These are phyloP conservation scores for Achatina immaculata DNA, from an alignment of 1,140 invertebrate genomes.

Conservation along the genomic window DNA sequence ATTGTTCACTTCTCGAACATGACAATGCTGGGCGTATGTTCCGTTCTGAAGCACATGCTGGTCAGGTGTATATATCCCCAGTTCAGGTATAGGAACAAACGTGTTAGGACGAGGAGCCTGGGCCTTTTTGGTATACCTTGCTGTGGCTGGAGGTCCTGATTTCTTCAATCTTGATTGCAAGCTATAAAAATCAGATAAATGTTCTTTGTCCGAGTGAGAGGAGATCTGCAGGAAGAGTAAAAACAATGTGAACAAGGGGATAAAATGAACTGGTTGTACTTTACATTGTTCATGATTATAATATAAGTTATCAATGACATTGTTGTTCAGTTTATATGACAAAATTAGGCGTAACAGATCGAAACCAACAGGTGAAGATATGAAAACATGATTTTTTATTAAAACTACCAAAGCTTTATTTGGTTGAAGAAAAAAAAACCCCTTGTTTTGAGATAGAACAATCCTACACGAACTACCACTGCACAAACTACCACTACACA, in stretches of 20 bases:
- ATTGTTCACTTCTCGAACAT: conserved; percentile 19
- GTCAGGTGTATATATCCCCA: conserved; percentile 31
- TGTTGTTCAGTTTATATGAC: too few species aligned
- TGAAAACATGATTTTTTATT: too few species aligned
- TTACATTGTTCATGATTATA: too few species aligned
- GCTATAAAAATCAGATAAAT: neutral
- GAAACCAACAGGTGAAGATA: too few species aligned
- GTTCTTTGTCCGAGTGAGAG: neutral
- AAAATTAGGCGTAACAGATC: too few species aligned
- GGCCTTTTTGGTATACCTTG: neutral
- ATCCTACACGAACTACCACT: too few species aligned
- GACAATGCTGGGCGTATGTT: conserved; percentile 37
- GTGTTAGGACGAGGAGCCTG: neutral
- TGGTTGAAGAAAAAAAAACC: too few species aligned
- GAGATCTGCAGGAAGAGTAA: neutral
- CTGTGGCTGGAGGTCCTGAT: neutral
- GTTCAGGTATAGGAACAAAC: conserved; percentile 36
- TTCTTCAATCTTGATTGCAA: neutral
- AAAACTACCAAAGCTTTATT: too few species aligned
- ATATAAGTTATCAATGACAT: too few species aligned
- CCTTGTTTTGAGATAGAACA: too few species aligned
- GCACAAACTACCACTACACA: too few species aligned
- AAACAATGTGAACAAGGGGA: neutral
- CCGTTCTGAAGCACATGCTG: conserved; percentile 39
- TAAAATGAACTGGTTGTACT: too few species aligned